Base-by-base conservation (phyloP, 2,888 invertebrate genomes). In the Ormyrus rosae region DNA sequence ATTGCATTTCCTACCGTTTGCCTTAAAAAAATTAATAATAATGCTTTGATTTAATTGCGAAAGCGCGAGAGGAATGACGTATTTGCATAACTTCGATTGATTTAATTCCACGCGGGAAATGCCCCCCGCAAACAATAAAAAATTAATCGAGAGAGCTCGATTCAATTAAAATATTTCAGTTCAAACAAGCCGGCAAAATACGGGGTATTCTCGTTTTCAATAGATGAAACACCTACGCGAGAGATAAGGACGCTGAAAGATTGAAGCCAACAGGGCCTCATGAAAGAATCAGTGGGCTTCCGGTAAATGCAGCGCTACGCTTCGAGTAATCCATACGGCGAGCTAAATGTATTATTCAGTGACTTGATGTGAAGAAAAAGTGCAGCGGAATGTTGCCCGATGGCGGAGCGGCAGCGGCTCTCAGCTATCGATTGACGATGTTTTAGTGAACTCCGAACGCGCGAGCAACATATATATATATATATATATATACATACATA, bases 371-470 rank as follows among this genome's bases (percentile, higher is more conserved):
- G 71, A 63, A 60, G 53, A 46, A 63, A 45, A 81, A 69, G 73
- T 77, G 60, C 63, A 45, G 45, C 19, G 61, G 11, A 68, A 80
- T 63, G 65, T 19, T 13, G 13, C n/a, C 68, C 53, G 34, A 34
- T 34, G 3, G 4, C 34, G 5, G 10, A 73, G 73, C 19, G 19
- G 19, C 60, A 68, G 0, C 45, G 51, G 34, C 34, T 6, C 7
- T 1, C 50, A 11, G n/a, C 50, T 61, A 68, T 76, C 60, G n/a
- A 81, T 77, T 11, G 77, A 53, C 72, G 60, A 73, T 69, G 51
- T 63, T 67, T 45, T 68, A 10, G 68, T 48, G 50, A 64, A 50
- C 50, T 55, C 7, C 13, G 61, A 34, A 8, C 13, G 50, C 34
- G 34, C 4, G 60, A n/a, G 74, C 58, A 19, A 48, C 19, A 19